A percentile compares a stretch with the other conserved stretches of the same genome.
These are phyloP conservation scores for Acanthurus leucopareius DNA, from an alignment of 2,797 vertebrate genomes.

Conservation along the genomic window DNA sequence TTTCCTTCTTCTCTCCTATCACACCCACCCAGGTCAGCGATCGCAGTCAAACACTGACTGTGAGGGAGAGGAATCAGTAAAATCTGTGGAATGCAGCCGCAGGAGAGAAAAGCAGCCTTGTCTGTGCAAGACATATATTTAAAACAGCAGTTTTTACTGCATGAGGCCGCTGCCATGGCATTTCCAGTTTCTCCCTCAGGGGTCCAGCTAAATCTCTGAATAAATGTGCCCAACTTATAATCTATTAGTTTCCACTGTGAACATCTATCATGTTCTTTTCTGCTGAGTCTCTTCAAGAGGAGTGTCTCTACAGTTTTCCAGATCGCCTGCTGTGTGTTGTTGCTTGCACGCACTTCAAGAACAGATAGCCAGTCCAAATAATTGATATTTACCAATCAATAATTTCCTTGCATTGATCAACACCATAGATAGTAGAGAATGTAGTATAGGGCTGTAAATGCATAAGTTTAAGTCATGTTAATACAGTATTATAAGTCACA, in stretches of 20 bases:
- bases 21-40: constrained; percentile 12
- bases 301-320: constrained; percentile 43
- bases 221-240: constrained; percentile 18
- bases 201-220: neutral
- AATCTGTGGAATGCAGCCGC: constrained; percentile 36
- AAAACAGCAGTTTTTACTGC: constrained; percentile 3
- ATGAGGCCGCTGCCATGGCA: constrained; percentile 1
- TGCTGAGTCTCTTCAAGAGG: neutral
- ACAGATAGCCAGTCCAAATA: neutral
- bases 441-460: constrained; percentile 2
- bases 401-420: constrained; percentile 9
- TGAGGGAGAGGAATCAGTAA: constrained; percentile 39
- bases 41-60: constrained; percentile 24
- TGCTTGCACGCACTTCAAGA: neutral
- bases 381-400: constrained; percentile 28
- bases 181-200: constrained; percentile 6
- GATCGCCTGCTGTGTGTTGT: constrained; percentile 37
- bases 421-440: constrained; percentile 2
- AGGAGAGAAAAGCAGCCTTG: constrained; percentile 22
- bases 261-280: constrained; percentile 3
- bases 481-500: constrained; percentile 1
- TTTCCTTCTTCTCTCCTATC: neutral
- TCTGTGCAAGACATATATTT: constrained; percentile 19
- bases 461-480: neutral
- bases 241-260: constrained; percentile 15